Conservation (phyloP, 1,140 invertebrate genomes). For the Aphaenogaster ashmeadi region DNA sequence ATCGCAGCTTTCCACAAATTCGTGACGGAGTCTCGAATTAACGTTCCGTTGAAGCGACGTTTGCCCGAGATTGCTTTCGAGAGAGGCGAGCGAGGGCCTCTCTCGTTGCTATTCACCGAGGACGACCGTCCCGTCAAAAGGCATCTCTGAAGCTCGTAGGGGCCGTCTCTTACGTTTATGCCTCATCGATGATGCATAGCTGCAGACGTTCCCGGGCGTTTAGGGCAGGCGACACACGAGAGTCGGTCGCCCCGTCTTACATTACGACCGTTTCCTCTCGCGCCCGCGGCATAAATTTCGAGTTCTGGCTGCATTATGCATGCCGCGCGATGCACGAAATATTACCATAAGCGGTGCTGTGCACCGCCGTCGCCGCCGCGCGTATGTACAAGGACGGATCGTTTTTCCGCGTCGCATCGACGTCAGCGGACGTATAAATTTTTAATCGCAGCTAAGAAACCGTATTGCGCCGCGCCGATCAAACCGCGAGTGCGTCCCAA, state of each 20-base stretch:
- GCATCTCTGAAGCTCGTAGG: conserved; percentile 12
- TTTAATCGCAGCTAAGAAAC: conserved; percentile 33
- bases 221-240: conserved; percentile 60
- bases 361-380: background rate
- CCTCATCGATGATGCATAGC: conserved; percentile 59
- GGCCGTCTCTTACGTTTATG: conserved; percentile 42
- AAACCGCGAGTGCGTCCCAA: background rate
- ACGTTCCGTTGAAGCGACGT: background rate
- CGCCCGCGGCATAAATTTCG: conserved; percentile 66
- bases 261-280: conserved; percentile 44
- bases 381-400: conserved; percentile 44
- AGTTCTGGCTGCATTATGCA: conserved; percentile 72
- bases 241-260: conserved; percentile 45
- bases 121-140: background rate
- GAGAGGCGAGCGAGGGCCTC: background rate
- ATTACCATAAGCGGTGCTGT: conserved; percentile 71
- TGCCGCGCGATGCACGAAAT: conserved; percentile 70
- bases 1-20: background rate
- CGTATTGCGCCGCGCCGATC: background rate
- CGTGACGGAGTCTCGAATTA: background rate
- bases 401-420: background rate
- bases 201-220: conserved; percentile 65
- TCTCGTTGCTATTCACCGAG: background rate
- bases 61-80: background rate
- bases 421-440: background rate